Evolutionary conservation across 2,797 vertebrate genomes (phyloP).

Genomic region (Parauchenoglanis ngamensis): DNA sequence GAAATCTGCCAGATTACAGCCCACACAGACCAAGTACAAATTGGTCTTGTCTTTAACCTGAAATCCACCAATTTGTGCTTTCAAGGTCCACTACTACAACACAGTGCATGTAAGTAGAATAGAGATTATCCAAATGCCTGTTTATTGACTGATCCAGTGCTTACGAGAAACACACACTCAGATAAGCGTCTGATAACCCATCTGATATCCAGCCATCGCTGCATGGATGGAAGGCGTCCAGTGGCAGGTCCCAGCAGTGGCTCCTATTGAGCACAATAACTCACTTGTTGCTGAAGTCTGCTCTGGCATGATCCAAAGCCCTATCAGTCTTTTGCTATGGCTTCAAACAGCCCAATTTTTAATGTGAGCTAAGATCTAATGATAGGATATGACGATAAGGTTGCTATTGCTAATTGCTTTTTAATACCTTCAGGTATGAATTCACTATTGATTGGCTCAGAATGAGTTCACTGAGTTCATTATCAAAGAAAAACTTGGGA

Average conservation of each 20-base stretch:
- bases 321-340: conserved; percentile 29
- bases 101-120: conserved; percentile 62
- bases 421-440: conserved; percentile 10
- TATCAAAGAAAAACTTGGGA: not conserved
- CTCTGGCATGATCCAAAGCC: conserved; percentile 47
- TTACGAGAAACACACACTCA: conserved; percentile 44
- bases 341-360: conserved; percentile 43
- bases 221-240: conserved; percentile 54
- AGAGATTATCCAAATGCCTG: conserved; percentile 59
- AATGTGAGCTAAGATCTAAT: conserved; percentile 29
- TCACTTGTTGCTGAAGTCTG: conserved; percentile 49
- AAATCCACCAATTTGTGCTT: conserved; percentile 51
- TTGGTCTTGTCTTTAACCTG: conserved; percentile 55
- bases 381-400: conserved; percentile 44
- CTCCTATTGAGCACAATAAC: conserved; percentile 49
- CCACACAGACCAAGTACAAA: conserved; percentile 62
- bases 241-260: conserved; percentile 46
- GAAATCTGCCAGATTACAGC: conserved; percentile 52
- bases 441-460: not conserved
- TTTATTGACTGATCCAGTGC: conserved; percentile 58
- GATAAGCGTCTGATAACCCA: conserved; percentile 55
- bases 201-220: conserved; percentile 50
- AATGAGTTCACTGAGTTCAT: not conserved
- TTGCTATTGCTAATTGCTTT: conserved; percentile 15
- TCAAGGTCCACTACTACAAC: conserved; percentile 67